Conservation (phyloP, 2,888 invertebrate species). For the Coremacera marginata region DNA sequence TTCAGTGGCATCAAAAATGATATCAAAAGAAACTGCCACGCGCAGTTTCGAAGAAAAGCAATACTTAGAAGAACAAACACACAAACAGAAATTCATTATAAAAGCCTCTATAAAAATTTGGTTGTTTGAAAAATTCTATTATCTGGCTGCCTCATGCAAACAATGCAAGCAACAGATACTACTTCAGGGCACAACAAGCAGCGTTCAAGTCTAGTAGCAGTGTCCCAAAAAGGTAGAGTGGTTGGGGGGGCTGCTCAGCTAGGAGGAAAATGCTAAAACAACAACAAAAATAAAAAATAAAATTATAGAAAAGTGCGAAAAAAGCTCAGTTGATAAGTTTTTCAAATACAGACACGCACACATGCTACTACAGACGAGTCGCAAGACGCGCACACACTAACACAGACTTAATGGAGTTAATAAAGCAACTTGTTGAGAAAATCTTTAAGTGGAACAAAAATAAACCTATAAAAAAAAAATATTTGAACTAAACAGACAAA, state of each 20-base stretch:
- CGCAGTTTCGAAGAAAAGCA: too few species aligned
- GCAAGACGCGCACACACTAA: background rate
- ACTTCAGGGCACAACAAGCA: background rate
- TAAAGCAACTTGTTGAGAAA: slow-evolving; percentile 23
- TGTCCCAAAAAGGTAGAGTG: too few species aligned
- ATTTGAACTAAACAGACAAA: background rate
- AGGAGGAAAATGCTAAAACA: background rate
- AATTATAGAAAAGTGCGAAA: too few species aligned
- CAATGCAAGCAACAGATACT: slow-evolving; percentile 20
- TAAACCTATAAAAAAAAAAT: background rate
- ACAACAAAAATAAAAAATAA: slow-evolving; percentile 5
- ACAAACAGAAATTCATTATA: background rate
- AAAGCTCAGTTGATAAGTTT: too few species aligned
- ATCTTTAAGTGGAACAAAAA: slow-evolving; percentile 14
- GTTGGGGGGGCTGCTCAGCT: background rate
- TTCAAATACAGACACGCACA: too few species aligned
- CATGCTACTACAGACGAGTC: background rate
- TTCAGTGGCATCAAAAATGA: too few species aligned
- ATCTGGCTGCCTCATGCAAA: slow-evolving; percentile 18
- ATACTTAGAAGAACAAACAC: too few species aligned
- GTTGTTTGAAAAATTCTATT: slow-evolving; percentile 7
- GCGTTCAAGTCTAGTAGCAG: background rate
- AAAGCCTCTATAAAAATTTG: background rate
- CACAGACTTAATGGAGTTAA: background rate
- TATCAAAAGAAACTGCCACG: too few species aligned